A percentile compares a stretch with the other conserved stretches of the same genome.
Evolutionary conservation across 2,113 vertebrate species (phyloP).

Genomic region (Astur gentilis): DNA sequence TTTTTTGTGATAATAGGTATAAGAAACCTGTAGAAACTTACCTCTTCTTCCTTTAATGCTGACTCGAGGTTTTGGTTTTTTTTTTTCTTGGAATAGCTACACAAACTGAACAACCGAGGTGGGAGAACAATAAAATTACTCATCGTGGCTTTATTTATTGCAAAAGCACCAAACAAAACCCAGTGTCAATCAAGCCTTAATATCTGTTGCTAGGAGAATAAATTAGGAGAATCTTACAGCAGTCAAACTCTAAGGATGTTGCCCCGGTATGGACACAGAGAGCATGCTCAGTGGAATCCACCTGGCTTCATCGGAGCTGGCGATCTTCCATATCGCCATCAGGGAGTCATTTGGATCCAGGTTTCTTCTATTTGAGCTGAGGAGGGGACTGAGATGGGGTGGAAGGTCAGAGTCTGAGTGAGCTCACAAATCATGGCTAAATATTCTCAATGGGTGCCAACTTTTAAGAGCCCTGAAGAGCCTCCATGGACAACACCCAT

Average conservation of each 20-base stretch:
- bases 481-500: neutral
- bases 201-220: slow-evolving; percentile 40
- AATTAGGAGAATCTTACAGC: slow-evolving; percentile 30
- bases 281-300: slow-evolving; percentile 8
- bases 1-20: neutral
- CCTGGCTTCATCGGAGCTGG: slow-evolving; percentile 37
- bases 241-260: neutral
- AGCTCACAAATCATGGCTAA: neutral
- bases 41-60: slow-evolving; percentile 7
- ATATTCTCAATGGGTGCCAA: neutral
- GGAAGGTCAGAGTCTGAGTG: neutral
- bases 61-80: neutral
- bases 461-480: neutral
- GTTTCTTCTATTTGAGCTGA: neutral
- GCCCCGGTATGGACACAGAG: neutral
- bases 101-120: neutral
- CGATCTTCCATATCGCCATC: slow-evolving; percentile 4
- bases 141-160: slow-evolving; percentile 41
- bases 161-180: neutral
- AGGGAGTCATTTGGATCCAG: neutral
- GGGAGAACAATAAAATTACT: slow-evolving; percentile 31
- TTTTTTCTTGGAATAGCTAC: slow-evolving; percentile 1
- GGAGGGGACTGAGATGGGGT: neutral
- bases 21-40: slow-evolving; percentile 30
- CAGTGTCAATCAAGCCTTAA: neutral